Percentiles rank a stretch among this genome's conserved stretches.
phyloP scores from a whole-genome alignment of 2,113 vertebrate species.

The Alligator mississippiensis region DNA sequence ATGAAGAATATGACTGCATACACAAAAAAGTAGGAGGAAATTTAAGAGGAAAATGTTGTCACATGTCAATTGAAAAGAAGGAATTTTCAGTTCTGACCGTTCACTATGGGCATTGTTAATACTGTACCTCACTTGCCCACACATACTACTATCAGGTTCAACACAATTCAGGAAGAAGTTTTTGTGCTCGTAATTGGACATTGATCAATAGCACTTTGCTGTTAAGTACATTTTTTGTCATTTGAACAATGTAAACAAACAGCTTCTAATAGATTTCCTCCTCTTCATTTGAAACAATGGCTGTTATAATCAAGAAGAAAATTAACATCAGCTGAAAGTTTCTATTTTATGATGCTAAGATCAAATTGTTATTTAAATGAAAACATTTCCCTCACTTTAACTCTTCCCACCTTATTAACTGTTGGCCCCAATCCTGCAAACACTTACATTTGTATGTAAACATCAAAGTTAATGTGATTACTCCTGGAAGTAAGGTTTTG shows the following conservation, averaged over 20 bases:
- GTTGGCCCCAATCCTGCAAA: background rate
- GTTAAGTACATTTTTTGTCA: background rate
- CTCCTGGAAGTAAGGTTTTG: background rate
- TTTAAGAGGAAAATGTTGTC: background rate
- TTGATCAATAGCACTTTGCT: background rate
- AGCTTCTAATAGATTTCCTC: background rate
- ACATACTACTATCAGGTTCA: background rate
- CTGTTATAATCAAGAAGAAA: constrained; percentile 7
- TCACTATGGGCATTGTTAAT: background rate
- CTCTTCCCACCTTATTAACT: background rate
- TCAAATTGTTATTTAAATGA: background rate
- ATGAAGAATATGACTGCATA: background rate
- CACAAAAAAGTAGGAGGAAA: background rate
- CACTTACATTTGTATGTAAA: background rate
- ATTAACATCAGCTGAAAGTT: background rate
- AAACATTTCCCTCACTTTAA: background rate
- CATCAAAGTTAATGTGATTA: background rate
- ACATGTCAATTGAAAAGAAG: background rate
- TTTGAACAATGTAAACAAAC: background rate
- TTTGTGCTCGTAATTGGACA: background rate
- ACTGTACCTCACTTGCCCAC: background rate
- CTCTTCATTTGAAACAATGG: background rate
- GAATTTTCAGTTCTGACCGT: background rate
- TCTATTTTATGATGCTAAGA: background rate
- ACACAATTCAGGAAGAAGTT: background rate